Evolutionary conservation across 2,888 invertebrate genomes (phyloP).

Genomic region (Volucella inanis): DNA sequence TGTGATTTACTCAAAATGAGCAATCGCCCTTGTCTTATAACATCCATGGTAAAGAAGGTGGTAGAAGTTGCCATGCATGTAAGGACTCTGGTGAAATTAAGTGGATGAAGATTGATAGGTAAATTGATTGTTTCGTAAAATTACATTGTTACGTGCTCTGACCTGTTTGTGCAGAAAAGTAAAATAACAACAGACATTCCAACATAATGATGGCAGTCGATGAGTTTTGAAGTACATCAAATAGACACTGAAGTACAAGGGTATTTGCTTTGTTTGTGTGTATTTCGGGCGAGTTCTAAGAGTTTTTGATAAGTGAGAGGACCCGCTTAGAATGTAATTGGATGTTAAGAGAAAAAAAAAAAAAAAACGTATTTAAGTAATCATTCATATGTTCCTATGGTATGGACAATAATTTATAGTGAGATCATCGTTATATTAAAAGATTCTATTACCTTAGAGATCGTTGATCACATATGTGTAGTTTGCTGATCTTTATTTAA

Average conservation of each 20-base stretch:
- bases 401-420: no score
- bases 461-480: no score
- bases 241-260: neutral
- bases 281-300: no score
- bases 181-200: slow-evolving; percentile 18
- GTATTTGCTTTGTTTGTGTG: no score
- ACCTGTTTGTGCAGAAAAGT: slow-evolving; percentile 46
- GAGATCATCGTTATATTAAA: no score
- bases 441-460: no score
- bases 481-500: no score
- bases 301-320: no score
- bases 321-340: no score
- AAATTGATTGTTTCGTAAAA: slow-evolving; percentile 72
- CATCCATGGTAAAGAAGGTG: slow-evolving; percentile 3
- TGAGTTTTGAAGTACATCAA: neutral
- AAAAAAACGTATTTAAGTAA: no score
- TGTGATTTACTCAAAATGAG: slow-evolving; percentile 72
- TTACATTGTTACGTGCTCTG: slow-evolving; percentile 70
- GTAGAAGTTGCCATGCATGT: slow-evolving; percentile 3
- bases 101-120: slow-evolving; percentile 73
- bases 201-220: slow-evolving; percentile 24
- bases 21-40: slow-evolving; percentile 50
- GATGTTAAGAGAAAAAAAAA: no score
- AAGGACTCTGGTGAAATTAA: slow-evolving; percentile 60
- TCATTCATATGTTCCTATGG: no score